A percentile compares a stretch with the other conserved stretches of the same genome.
Conservation (phyloP, 64 coral and sea anemone species). For the Montipora foliosa region DNA sequence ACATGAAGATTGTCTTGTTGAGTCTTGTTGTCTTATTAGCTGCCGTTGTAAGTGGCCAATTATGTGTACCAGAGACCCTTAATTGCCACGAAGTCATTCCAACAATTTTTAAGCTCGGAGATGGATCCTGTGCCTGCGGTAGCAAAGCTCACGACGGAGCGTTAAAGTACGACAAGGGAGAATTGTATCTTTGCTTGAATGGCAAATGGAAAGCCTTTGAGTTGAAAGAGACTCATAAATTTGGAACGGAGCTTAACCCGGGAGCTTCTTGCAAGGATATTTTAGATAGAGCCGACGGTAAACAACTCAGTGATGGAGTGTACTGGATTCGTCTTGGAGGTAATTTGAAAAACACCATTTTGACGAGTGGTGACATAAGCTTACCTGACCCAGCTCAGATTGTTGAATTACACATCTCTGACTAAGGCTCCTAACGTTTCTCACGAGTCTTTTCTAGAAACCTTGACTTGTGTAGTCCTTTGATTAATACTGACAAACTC, state of each 20-base stretch:
- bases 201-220: not conserved
- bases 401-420: too few relatives aligned
- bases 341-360: not conserved
- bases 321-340: not conserved
- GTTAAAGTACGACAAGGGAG: not conserved
- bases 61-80: not conserved
- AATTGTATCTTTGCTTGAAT: not conserved
- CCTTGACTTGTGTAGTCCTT: too few relatives aligned
- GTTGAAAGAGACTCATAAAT: not conserved
- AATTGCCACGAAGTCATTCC: not conserved
- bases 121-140: not conserved
- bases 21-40: not conserved
- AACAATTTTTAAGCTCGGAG: slow-evolving; percentile 1
- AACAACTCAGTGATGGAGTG: slow-evolving; percentile 10
- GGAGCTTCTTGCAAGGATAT: slow-evolving; percentile 25
- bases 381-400: too few relatives aligned
- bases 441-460: too few relatives aligned
- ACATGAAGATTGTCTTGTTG: too few relatives aligned
- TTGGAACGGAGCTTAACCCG: not conserved
- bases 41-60: not conserved
- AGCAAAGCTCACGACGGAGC: not conserved
- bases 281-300: not conserved
- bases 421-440: too few relatives aligned
- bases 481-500: too few relatives aligned
- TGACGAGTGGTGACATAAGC: too few relatives aligned